phyloP scores from a whole-genome alignment of 2,888 invertebrate species.

The Terebella lapidaria region DNA sequence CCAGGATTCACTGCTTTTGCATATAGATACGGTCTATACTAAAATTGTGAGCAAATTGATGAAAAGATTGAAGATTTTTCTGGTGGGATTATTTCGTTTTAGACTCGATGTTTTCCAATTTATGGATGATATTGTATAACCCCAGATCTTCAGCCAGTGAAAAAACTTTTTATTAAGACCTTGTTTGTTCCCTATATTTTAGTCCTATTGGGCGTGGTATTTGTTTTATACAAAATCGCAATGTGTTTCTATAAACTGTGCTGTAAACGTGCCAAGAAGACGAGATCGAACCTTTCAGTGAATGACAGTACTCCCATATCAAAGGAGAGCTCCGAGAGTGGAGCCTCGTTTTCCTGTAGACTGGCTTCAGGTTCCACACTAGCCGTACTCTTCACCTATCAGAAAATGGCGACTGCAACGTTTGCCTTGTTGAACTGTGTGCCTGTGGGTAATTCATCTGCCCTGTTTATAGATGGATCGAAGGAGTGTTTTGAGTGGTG shows the following conservation, averaged over 20 bases:
- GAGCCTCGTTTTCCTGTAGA: slow-evolving; percentile 4
- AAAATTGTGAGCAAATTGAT: slow-evolving; percentile 11
- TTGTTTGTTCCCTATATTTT: slow-evolving; percentile 14
- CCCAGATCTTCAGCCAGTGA: slow-evolving; percentile 9
- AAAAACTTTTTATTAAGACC: slow-evolving; percentile 11
- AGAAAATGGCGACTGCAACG: slow-evolving; percentile 19
- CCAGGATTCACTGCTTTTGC: slow-evolving; percentile 16
- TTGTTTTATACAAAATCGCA: background rate
- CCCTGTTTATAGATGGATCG: slow-evolving; percentile 19
- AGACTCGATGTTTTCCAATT: slow-evolving; percentile 16
- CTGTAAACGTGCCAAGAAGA: background rate
- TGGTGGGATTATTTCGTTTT: slow-evolving; percentile 14
- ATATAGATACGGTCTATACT: slow-evolving; percentile 15
- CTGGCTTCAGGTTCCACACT: slow-evolving; percentile 18
- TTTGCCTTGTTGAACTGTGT: slow-evolving; percentile 25
- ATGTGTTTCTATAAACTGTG: background rate
- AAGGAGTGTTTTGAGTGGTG: slow-evolving; percentile 16
- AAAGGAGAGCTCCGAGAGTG: background rate
- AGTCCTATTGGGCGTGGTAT: slow-evolving; percentile 7
- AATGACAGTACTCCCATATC: no score
- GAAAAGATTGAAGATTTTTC: slow-evolving; percentile 10
- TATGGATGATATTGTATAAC: slow-evolving; percentile 16
- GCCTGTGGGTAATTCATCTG: slow-evolving; percentile 13
- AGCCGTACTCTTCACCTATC: slow-evolving; percentile 22
- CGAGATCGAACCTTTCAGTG: background rate